Percentiles rank a stretch among this genome's conserved stretches.
Conservation (phyloP, 2,797 vertebrate species). For the Acridotheres tristis region DNA sequence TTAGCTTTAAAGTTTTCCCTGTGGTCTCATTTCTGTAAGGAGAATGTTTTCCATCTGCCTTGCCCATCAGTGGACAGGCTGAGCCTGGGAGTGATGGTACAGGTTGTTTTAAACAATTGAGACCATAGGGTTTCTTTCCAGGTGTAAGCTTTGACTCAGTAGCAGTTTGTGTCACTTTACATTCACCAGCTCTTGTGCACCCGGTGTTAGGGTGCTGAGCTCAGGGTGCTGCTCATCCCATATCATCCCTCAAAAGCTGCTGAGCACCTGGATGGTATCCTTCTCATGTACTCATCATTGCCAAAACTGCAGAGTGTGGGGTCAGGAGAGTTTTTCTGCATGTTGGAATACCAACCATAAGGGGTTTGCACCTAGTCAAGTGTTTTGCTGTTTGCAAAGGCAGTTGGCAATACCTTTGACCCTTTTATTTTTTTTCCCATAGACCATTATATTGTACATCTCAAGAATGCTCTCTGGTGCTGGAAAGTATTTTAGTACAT, state of each 20-base stretch:
- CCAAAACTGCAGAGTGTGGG: rapidly evolving
- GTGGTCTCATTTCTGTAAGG: background rate
- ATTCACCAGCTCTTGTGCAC: rapidly evolving
- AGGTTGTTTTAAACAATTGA: background rate
- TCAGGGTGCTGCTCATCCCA: background rate
- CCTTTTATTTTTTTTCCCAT: background rate
- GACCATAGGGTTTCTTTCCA: background rate
- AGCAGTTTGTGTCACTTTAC: background rate
- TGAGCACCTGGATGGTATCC: background rate
- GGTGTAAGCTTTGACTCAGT: background rate
- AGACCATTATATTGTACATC: background rate
- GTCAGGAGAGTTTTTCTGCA: background rate
- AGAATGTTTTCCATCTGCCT: slow-evolving; percentile 22
- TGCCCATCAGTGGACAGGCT: background rate
- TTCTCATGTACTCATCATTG: background rate
- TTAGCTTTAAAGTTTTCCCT: background rate
- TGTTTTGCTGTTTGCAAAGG: background rate
- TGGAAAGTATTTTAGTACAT: background rate
- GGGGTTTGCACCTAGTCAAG: background rate
- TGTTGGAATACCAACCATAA: background rate
- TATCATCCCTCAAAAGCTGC: background rate
- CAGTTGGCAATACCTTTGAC: background rate
- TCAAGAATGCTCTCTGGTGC: background rate
- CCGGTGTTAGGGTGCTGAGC: background rate
- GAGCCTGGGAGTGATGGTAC: background rate